These are phyloP conservation scores for Lemur catta DNA, from an alignment of 2,797 vertebrate species.

Conservation along the genomic window DNA sequence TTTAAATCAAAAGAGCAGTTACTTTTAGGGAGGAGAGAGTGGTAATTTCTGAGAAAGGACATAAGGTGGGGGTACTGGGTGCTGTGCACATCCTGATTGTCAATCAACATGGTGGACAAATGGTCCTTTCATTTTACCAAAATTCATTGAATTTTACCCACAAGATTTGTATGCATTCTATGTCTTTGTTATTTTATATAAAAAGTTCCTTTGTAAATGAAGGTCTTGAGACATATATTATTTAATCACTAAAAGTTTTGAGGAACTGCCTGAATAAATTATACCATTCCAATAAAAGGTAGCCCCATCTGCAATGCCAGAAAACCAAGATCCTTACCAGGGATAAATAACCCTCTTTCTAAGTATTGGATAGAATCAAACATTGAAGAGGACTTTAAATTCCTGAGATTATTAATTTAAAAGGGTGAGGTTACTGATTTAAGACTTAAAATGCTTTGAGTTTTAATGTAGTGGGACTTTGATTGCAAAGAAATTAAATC, in stretches of 20 bases:
- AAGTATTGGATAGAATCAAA: not conserved
- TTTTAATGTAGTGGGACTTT: not conserved
- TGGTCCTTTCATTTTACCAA: not conserved
- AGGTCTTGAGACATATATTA: not conserved
- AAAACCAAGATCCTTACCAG: not conserved
- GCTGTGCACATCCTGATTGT: not conserved
- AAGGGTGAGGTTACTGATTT: not conserved
- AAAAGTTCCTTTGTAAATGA: not conserved
- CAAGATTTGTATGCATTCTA: not conserved
- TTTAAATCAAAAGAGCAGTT: not conserved
- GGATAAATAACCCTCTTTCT: not conserved
- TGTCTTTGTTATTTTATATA: not conserved
- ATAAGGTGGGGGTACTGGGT: fast-evolving
- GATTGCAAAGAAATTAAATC: not conserved
- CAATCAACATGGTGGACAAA: not conserved
- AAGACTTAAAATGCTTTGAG: not conserved
- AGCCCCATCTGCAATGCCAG: not conserved
- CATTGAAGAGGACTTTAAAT: not conserved
- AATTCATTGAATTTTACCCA: not conserved
- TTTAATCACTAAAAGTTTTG: not conserved
- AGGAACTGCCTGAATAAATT: not conserved
- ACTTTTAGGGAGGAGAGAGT: not conserved
- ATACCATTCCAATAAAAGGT: not conserved
- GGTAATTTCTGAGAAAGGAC: not conserved
- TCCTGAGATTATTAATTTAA: not conserved